These are phyloP conservation scores for Edolisoma coerulescens DNA, from an alignment of 2,113 vertebrate genomes.

Conservation along the genomic window DNA sequence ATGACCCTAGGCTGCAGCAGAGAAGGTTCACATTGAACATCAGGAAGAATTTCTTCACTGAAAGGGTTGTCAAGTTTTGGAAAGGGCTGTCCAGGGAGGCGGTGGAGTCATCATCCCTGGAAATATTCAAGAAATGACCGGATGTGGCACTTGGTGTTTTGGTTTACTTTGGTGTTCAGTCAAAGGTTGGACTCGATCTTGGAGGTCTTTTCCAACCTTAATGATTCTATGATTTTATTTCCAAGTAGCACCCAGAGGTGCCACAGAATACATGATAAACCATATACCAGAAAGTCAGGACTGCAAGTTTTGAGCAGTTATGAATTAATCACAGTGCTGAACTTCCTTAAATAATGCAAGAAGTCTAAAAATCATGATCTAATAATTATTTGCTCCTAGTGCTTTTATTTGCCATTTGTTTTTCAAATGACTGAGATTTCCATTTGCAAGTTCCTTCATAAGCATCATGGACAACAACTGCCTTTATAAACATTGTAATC, in stretches of 20 bases:
- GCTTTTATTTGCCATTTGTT: neutral
- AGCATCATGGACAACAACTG: neutral
- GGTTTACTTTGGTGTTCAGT: neutral
- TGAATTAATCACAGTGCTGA: neutral
- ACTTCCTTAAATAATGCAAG: neutral
- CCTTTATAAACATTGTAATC: neutral
- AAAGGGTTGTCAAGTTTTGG: neutral
- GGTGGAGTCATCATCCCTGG: neutral
- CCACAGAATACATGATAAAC: neutral
- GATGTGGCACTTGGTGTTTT: neutral
- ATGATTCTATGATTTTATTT: neutral
- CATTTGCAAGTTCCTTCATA: neutral
- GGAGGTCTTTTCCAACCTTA: neutral
- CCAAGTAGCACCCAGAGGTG: neutral
- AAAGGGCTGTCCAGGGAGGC: neutral
- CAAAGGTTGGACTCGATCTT: neutral
- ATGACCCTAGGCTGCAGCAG: neutral
- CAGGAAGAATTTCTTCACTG: neutral
- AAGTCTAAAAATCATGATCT: neutral
- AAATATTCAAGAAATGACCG: neutral
- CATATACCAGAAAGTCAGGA: neutral
- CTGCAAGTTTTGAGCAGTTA: neutral
- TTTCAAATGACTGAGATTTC: neutral
- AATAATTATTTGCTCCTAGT: neutral
- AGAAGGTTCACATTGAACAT: neutral